phyloP scores from a whole-genome alignment of 1,140 invertebrate species.

The Meloidogyne chitwoodi region DNA sequence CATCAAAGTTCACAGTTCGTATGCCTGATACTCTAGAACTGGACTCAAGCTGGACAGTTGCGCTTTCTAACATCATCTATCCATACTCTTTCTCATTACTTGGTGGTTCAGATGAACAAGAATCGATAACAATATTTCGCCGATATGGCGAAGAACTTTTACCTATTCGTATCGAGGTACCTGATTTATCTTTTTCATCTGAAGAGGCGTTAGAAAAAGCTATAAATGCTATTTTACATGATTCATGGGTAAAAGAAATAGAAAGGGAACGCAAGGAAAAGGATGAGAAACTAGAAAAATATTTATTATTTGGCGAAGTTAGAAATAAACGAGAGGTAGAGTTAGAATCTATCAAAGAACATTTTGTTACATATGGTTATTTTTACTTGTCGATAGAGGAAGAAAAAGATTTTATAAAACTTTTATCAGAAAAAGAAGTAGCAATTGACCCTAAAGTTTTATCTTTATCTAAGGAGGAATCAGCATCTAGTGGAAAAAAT shows the following conservation, averaged over 20 bases:
- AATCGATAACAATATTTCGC: background rate
- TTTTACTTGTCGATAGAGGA: too few species aligned
- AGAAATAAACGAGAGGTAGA: too few species aligned
- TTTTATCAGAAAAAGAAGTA: too few species aligned
- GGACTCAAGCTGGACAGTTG: slow-evolving; percentile 20
- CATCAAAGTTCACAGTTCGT: background rate
- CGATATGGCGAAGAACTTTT: background rate
- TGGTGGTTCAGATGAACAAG: background rate
- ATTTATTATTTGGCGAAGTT: too few species aligned
- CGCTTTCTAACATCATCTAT: slow-evolving; percentile 17
- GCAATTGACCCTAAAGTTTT: too few species aligned
- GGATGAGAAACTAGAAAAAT: background rate
- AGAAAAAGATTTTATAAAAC: too few species aligned
- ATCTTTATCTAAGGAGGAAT: too few species aligned
- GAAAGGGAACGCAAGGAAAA: background rate
- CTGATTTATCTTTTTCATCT: background rate
- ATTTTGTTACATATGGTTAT: too few species aligned
- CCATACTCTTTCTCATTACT: slow-evolving; percentile 13
- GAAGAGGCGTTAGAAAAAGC: background rate
- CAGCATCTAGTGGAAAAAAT: too few species aligned
- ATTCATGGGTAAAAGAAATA: background rate
- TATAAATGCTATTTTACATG: background rate
- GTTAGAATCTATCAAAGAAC: too few species aligned
- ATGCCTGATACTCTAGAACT: slow-evolving; percentile 18
- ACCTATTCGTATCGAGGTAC: background rate